Conservation (phyloP, 2,888 invertebrate genomes). For the Frankliniella intonsa region DNA sequence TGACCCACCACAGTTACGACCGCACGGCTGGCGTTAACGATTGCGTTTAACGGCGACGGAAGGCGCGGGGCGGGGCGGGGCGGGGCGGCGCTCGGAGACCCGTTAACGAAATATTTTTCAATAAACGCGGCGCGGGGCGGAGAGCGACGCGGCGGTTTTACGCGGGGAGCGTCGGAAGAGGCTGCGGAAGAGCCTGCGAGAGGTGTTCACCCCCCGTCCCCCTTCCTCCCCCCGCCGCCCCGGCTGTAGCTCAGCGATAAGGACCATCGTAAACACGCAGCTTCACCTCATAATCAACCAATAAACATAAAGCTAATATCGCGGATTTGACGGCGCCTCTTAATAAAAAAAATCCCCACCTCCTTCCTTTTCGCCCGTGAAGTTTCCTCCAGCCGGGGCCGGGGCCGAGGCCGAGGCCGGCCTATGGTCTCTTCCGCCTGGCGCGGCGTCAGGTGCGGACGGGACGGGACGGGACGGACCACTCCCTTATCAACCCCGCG, state of each 20-base stretch:
- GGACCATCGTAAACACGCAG: constrained; percentile 12
- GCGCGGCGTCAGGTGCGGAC: too few relatives aligned
- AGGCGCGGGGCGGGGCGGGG: background rate
- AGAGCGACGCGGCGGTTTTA: background rate
- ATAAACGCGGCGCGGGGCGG: background rate
- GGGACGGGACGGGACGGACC: too few relatives aligned
- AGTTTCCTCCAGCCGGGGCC: too few relatives aligned
- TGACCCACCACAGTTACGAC: background rate
- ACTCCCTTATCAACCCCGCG: too few relatives aligned
- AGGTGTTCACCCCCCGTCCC: background rate
- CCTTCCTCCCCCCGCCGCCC: too few relatives aligned
- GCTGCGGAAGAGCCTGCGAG: background rate
- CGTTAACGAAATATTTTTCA: constrained; percentile 18
- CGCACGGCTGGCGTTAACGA: background rate
- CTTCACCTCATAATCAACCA: constrained; percentile 14
- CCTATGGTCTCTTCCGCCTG: too few relatives aligned
- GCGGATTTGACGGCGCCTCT: background rate
- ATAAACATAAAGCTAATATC: background rate
- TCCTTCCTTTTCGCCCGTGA: background rate
- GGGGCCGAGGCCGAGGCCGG: too few relatives aligned
- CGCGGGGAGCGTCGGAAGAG: background rate
- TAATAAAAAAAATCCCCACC: background rate
- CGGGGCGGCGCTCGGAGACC: background rate
- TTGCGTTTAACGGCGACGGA: background rate
- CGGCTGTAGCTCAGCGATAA: background rate